A percentile compares a stretch with the other conserved stretches of the same genome.
These are phyloP conservation scores for Neofelis nebulosa DNA, from an alignment of 2,113 vertebrate species.

Conservation along the genomic window DNA sequence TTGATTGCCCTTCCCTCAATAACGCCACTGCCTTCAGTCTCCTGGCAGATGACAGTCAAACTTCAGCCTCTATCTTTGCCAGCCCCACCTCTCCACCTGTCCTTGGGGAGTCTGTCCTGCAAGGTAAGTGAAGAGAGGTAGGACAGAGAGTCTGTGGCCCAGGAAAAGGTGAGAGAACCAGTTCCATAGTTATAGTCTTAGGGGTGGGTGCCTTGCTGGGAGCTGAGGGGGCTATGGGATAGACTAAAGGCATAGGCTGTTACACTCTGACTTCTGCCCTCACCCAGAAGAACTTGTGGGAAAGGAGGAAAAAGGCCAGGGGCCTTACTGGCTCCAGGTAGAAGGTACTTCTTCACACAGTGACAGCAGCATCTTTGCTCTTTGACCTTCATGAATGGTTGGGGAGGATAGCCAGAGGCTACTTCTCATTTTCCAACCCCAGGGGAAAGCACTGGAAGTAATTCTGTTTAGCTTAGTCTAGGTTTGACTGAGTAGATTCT, in stretches of 20 bases:
- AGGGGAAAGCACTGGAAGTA: conserved; percentile 32
- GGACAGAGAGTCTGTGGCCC: neutral
- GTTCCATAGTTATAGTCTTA: neutral
- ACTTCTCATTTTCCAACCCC: neutral
- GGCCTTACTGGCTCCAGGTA: neutral
- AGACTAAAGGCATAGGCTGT: neutral
- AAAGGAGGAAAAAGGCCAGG: neutral
- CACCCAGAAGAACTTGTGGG: neutral
- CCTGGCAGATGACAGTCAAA: conserved; percentile 79
- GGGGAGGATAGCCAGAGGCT: neutral
- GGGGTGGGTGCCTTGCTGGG: neutral
- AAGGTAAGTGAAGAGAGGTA: conserved; percentile 74
- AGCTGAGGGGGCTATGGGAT: neutral
- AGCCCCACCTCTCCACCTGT: conserved; percentile 75
- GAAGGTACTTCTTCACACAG: conserved; percentile 20
- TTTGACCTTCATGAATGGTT: conserved; percentile 35
- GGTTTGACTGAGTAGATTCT: conserved; percentile 2
- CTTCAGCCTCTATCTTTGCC: conserved; percentile 76
- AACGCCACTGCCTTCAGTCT: conserved; percentile 80
- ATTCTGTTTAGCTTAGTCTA: neutral
- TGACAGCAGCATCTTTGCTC: conserved; percentile 13
- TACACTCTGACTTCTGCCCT: neutral
- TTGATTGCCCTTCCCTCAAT: conserved; percentile 80
- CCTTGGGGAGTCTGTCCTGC: conserved; percentile 80
- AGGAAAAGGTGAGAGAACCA: neutral